Percentiles rank a stretch among this genome's conserved stretches.
These are phyloP conservation scores for Ptilodon capucinus DNA, from an alignment of 2,888 invertebrate species.

Conservation along the genomic window DNA sequence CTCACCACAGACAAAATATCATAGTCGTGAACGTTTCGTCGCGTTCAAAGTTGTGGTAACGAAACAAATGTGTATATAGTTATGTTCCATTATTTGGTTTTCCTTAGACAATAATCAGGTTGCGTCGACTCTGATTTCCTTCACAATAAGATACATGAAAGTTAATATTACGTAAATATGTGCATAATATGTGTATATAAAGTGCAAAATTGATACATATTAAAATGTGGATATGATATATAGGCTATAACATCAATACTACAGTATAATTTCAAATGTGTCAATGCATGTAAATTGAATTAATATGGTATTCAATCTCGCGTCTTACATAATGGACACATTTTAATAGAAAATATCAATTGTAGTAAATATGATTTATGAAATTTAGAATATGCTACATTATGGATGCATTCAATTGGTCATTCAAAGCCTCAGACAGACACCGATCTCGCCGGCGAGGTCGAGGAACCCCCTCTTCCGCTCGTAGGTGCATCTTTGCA, in stretches of 20 bases:
- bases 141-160: slow-evolving; percentile 5
- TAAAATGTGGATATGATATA: slow-evolving; percentile 15
- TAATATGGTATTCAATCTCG: slow-evolving; percentile 66
- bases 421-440: background rate
- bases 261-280: slow-evolving; percentile 44
- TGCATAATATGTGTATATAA: slow-evolving; percentile 26
- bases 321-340: slow-evolving; percentile 65
- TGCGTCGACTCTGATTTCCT: slow-evolving; percentile 61
- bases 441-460: too few relatives aligned
- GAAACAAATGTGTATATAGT: too few relatives aligned
- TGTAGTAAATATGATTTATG: background rate
- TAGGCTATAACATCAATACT: slow-evolving; percentile 25
- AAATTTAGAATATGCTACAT: background rate
- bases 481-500: too few relatives aligned
- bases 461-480: too few relatives aligned
- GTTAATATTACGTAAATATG: slow-evolving; percentile 6
- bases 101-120: slow-evolving; percentile 61
- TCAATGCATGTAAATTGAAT: slow-evolving; percentile 63
- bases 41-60: too few relatives aligned
- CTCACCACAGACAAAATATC: too few relatives aligned
- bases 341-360: slow-evolving; percentile 27
- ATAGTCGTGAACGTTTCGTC: too few relatives aligned
- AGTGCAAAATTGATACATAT: slow-evolving; percentile 22
- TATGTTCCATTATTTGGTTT: too few relatives aligned
- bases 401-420: background rate